Evolutionary conservation across 2,797 vertebrate genomes (phyloP).

Genomic region (Hippoglossus hippoglossus): DNA sequence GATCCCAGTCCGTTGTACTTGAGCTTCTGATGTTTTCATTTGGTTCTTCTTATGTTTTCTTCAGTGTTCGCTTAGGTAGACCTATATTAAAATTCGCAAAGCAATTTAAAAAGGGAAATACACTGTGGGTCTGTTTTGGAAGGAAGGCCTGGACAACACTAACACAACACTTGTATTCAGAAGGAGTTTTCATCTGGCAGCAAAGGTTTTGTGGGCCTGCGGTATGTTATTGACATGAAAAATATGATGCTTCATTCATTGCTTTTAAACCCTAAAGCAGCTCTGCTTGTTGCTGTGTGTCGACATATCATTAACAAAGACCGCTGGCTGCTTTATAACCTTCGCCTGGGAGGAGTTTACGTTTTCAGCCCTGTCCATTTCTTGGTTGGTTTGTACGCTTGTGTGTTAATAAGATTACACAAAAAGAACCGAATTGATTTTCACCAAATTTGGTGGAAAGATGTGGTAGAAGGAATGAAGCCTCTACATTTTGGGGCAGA

Average conservation of each 20-base stretch:
- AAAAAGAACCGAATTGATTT: no score
- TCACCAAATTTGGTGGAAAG: no score
- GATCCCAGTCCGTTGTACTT: constrained; percentile 4
- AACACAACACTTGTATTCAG: not conserved
- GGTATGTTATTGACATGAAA: not conserved
- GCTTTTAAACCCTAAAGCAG: no score
- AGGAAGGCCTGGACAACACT: not conserved
- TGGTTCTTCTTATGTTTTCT: not conserved
- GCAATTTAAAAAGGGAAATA: not conserved
- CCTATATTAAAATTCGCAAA: not conserved
- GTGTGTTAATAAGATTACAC: no score
- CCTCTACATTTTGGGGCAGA: no score
- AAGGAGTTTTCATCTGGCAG: not conserved
- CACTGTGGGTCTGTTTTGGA: not conserved
- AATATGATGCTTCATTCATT: not conserved
- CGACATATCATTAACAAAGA: no score
- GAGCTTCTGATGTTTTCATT: constrained; percentile 1
- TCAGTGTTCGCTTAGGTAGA: not conserved
- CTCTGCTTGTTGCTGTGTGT: no score
- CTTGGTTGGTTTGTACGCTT: no score
- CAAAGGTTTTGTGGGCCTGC: not conserved
- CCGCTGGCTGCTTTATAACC: no score
- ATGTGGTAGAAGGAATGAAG: no score
- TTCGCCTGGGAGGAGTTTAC: no score
- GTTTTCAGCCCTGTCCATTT: no score